phyloP scores from a whole-genome alignment of 2,888 invertebrate genomes.

The Polydesmus complanatus region DNA sequence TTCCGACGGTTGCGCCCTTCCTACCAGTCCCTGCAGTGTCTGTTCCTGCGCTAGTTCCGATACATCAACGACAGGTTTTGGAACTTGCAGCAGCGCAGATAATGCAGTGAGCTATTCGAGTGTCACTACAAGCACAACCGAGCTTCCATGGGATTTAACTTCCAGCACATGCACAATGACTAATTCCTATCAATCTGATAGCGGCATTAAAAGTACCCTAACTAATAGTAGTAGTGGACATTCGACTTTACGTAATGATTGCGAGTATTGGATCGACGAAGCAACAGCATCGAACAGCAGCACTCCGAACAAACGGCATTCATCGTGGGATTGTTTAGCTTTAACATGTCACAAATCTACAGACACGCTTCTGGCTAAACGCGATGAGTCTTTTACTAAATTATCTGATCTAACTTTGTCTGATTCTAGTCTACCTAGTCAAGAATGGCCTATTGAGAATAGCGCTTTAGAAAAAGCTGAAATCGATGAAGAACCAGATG shows the following conservation, averaged over 20 bases:
- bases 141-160: slow-evolving; percentile 16
- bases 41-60: slow-evolving; percentile 15
- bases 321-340: slow-evolving; percentile 14
- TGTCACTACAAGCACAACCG: slow-evolving; percentile 14
- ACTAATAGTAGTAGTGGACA: neutral
- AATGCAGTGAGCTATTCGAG: slow-evolving; percentile 16
- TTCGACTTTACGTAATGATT: neutral
- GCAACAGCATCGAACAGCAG: neutral
- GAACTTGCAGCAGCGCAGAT: slow-evolving; percentile 15
- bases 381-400: slow-evolving; percentile 1
- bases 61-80: slow-evolving; percentile 13
- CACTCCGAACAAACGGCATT: neutral
- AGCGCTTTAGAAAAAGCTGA: neutral
- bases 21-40: slow-evolving; percentile 16
- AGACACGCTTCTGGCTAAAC: slow-evolving; percentile 5
- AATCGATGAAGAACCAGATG: neutral
- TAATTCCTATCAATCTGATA: slow-evolving; percentile 17
- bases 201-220: slow-evolving; percentile 15
- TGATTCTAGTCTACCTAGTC: slow-evolving; percentile 14
- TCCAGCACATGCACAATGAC: slow-evolving; percentile 6
- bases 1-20: neutral
- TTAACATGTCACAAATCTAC: slow-evolving; percentile 3
- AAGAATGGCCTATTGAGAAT: slow-evolving; percentile 11
- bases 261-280: neutral
- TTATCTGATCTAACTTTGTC: slow-evolving; percentile 13